These are phyloP conservation scores for Xerus inauris DNA, from an alignment of 2,113 vertebrate genomes.

Conservation along the genomic window DNA sequence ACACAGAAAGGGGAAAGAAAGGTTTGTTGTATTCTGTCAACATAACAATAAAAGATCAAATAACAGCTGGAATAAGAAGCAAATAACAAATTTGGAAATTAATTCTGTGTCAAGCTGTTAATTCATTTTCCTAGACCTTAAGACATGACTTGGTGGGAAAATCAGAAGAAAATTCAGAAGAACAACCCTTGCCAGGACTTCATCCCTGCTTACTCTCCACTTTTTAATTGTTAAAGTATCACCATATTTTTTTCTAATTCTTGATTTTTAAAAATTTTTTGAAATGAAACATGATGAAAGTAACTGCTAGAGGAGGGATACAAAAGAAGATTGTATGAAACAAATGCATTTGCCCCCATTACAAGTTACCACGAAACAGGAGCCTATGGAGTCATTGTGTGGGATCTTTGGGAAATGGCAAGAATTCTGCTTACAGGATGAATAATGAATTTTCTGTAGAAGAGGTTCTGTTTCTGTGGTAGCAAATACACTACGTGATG, in stretches of 20 bases:
- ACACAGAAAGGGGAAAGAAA: neutral
- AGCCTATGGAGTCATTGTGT: neutral
- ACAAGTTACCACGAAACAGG: neutral
- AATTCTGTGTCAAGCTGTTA: neutral
- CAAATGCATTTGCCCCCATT: neutral
- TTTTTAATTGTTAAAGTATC: neutral
- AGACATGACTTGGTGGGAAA: neutral
- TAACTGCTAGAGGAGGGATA: neutral
- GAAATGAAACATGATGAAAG: constrained; percentile 18
- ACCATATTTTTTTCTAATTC: neutral
- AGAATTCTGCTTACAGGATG: neutral
- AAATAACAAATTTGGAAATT: neutral
- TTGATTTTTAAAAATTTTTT: neutral
- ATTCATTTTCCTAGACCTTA: neutral
- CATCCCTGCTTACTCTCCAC: neutral
- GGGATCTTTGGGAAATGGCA: constrained; percentile 28
- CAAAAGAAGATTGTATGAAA: neutral
- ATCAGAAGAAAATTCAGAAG: neutral
- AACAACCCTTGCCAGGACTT: neutral
- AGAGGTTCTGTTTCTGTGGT: constrained; percentile 53
- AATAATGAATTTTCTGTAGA: neutral
- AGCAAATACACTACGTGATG: constrained; percentile 12
- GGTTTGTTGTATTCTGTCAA: neutral
- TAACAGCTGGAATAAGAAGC: too few relatives aligned
- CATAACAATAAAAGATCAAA: constrained; percentile 9